Percentiles rank a stretch among this genome's conserved stretches.
phyloP scores from a whole-genome alignment of 2,888 invertebrate genomes.

The Microplitis deprimator region DNA sequence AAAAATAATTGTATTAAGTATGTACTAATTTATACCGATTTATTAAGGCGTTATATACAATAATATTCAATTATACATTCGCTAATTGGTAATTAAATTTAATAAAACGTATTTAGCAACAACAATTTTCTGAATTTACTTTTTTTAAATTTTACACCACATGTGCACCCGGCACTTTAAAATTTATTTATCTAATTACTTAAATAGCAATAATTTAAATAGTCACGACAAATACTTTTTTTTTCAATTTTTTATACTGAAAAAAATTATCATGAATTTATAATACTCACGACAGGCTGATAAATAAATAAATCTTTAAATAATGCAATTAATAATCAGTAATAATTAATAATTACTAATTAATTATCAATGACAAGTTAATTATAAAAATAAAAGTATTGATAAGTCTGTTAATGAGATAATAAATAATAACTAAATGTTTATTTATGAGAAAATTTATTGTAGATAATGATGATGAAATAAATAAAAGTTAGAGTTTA shows the following conservation, averaged over 20 bases:
- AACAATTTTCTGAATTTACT: constrained; percentile 11
- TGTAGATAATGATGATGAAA: neutral
- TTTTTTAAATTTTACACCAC: constrained; percentile 20
- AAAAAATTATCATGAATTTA: neutral
- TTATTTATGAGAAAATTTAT: neutral
- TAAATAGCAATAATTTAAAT: constrained; percentile 10
- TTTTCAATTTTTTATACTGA: neutral
- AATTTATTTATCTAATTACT: constrained; percentile 18
- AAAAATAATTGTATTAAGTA: constrained; percentile 1
- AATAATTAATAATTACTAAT: neutral
- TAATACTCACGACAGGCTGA: constrained; percentile 1
- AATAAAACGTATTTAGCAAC: constrained; percentile 13
- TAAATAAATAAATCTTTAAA: constrained; percentile 10
- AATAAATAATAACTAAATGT: neutral
- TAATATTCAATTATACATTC: constrained; percentile 36
- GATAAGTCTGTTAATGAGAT: neutral
- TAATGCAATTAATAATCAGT: neutral
- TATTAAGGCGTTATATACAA: constrained; percentile 39
- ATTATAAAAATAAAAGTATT: neutral
- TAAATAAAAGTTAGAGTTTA: neutral
- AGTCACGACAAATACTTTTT: neutral
- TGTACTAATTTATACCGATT: constrained; percentile 13
- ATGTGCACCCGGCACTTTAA: constrained; percentile 19
- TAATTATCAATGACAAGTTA: neutral
- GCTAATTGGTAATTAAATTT: constrained; percentile 27